These are phyloP conservation scores for Ispidina lecontei DNA, from an alignment of 2,797 vertebrate genomes.

Conservation along the genomic window DNA sequence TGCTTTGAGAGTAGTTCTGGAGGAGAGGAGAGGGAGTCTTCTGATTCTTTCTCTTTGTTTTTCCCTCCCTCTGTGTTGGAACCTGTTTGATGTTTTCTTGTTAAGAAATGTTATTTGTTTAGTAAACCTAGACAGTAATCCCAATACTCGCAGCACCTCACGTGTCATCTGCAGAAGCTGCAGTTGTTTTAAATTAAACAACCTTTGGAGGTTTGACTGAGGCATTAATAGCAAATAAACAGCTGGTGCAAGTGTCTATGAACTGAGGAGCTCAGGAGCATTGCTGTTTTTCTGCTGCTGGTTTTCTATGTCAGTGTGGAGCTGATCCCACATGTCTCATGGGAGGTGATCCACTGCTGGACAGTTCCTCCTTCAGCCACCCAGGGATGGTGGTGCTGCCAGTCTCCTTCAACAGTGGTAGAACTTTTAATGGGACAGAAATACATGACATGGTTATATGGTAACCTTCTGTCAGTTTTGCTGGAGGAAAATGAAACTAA, in stretches of 20 bases:
- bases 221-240: background rate
- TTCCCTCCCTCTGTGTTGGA: background rate
- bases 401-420: background rate
- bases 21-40: background rate
- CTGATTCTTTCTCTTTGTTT: background rate
- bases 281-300: background rate
- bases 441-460: background rate
- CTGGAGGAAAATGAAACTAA: background rate
- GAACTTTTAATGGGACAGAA: background rate
- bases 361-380: background rate
- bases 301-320: accelerated
- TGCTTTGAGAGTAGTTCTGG: background rate
- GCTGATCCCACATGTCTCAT: background rate
- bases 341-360: background rate
- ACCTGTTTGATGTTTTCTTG: background rate
- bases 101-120: background rate
- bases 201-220: background rate
- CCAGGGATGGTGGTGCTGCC: background rate
- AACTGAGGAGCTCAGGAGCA: background rate
- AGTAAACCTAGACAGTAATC: background rate
- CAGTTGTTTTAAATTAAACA: background rate
- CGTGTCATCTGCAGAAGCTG: background rate
- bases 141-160: accelerated
- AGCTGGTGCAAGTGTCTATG: background rate
- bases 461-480: background rate